Evolutionary conservation across 2,113 vertebrate species (phyloP).

Genomic region (Pseudois nayaur): DNA sequence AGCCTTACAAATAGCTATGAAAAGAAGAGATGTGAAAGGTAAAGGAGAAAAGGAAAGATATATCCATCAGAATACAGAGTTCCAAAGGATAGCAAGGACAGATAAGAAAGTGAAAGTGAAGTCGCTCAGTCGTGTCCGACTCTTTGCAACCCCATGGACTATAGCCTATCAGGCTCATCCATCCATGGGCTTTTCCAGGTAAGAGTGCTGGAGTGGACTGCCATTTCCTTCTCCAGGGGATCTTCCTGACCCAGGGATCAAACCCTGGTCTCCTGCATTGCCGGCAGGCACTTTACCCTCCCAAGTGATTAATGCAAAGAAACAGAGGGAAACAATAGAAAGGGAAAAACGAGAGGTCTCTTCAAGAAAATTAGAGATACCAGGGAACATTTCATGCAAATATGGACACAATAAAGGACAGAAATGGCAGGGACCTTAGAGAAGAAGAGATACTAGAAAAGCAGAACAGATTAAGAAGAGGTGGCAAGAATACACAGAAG

Average conservation of each 20-base stretch:
- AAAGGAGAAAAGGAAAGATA: background rate
- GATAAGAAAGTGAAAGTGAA: background rate
- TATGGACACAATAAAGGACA: background rate
- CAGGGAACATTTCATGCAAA: background rate
- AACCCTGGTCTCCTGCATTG: rapidly evolving
- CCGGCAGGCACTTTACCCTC: background rate
- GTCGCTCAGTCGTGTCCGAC: no score
- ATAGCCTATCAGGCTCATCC: no score
- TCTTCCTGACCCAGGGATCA: no score
- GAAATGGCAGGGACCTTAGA: background rate
- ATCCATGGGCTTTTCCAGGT: no score
- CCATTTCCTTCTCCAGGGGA: no score
- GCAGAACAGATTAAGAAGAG: background rate
- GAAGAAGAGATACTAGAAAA: background rate
- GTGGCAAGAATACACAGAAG: background rate
- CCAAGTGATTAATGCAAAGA: background rate
- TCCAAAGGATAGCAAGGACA: background rate
- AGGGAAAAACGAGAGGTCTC: background rate
- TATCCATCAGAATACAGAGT: background rate
- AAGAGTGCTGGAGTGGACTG: no score
- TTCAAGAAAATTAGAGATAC: background rate
- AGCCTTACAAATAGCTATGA: background rate
- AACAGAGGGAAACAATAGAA: background rate
- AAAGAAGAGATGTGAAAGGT: background rate
- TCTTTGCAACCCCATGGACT: no score